phyloP scores from a whole-genome alignment of 2,113 vertebrate species.

The Callopanchax toddi region DNA sequence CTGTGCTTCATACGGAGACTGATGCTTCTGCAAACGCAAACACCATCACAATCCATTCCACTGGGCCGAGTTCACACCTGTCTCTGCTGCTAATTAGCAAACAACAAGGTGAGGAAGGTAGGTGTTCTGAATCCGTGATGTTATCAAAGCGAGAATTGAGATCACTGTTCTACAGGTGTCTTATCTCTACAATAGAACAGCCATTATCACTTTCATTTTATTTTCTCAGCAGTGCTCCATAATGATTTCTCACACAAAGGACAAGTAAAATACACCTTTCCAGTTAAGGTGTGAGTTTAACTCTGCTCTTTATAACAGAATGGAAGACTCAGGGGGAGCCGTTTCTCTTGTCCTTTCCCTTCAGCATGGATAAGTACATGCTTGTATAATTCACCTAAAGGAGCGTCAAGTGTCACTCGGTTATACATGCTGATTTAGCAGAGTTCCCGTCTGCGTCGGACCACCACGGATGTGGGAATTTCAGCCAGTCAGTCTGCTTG shows the following conservation, averaged over 20 bases:
- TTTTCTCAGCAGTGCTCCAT: constrained; percentile 13
- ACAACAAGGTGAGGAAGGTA: constrained; percentile 56
- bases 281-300: constrained; percentile 15
- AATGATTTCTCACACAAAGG: constrained; percentile 33
- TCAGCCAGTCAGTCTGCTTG: constrained; percentile 21
- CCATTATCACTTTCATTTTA: constrained; percentile 37
- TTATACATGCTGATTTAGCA: constrained; percentile 37
- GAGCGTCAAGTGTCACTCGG: constrained; percentile 36
- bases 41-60: constrained; percentile 28
- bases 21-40: constrained; percentile 20
- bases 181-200: constrained; percentile 37
- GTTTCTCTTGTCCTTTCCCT: constrained; percentile 2
- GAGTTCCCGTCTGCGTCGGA: constrained; percentile 14
- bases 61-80: constrained; percentile 50
- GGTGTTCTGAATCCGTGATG: constrained; percentile 43
- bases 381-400: constrained; percentile 34
- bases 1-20: constrained; percentile 43
- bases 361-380: constrained; percentile 3
- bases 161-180: constrained; percentile 31
- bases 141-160: constrained; percentile 53
- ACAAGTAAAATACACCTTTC: constrained; percentile 35
- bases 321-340: not conserved
- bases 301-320: constrained; percentile 1
- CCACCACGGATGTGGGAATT: constrained; percentile 16
- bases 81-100: constrained; percentile 63